phyloP scores from a whole-genome alignment of 2,888 invertebrate species.

The Phasia obesa region DNA sequence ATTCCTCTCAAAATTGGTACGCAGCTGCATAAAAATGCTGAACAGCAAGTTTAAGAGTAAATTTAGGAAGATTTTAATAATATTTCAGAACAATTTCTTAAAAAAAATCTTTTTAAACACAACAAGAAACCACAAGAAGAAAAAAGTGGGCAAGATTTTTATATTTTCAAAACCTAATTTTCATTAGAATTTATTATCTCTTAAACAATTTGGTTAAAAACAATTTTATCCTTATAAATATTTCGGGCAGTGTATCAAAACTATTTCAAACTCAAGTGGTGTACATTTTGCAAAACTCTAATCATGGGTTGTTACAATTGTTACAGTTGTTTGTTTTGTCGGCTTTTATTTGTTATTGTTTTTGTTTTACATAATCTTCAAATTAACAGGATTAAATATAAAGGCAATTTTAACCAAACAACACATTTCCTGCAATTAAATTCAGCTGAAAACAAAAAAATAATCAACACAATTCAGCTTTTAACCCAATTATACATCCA shows the following conservation, averaged over 20 bases:
- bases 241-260: not conserved
- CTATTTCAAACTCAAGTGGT: constrained; percentile 12
- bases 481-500: constrained; percentile 36
- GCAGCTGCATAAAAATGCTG: too few relatives aligned
- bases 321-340: constrained; percentile 8
- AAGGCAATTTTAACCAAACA: constrained; percentile 42
- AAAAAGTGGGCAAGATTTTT: too few relatives aligned
- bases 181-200: too few relatives aligned
- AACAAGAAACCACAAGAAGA: too few relatives aligned
- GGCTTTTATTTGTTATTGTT: not conserved
- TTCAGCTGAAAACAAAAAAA: not conserved
- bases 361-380: not conserved
- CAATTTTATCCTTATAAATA: not conserved
- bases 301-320: constrained; percentile 30
- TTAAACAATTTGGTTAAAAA: too few relatives aligned
- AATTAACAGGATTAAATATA: constrained; percentile 59
- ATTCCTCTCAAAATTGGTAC: too few relatives aligned
- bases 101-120: too few relatives aligned
- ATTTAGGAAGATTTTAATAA: too few relatives aligned
- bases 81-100: too few relatives aligned
- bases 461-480: not conserved
- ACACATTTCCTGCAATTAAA: constrained; percentile 51
- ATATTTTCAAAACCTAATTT: too few relatives aligned
- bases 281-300: constrained; percentile 12
- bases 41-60: too few relatives aligned